A percentile compares a stretch with the other conserved stretches of the same genome.
Evolutionary conservation across 2,113 vertebrate species (phyloP).

Genomic region (Pomatorhinus ruficollis): DNA sequence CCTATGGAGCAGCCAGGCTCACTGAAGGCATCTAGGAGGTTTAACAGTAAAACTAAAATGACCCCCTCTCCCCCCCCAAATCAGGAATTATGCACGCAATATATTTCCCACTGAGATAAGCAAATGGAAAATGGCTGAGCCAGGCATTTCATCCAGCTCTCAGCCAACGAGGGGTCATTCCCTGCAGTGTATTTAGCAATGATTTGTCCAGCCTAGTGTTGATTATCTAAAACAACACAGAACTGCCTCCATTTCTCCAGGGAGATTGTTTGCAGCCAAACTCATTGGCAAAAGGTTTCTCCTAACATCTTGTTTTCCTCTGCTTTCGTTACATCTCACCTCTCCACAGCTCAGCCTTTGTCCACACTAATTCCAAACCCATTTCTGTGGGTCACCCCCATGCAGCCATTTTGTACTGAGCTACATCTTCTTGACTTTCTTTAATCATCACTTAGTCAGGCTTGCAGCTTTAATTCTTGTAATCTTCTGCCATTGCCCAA

Average conservation of each 20-base stretch:
- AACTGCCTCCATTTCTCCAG: neutral
- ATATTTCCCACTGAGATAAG: neutral
- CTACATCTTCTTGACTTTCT: neutral
- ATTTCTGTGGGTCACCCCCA: neutral
- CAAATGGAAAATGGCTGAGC: neutral
- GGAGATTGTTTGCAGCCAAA: neutral
- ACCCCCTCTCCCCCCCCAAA: neutral
- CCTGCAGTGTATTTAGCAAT: neutral
- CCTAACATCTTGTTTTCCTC: neutral
- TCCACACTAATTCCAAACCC: neutral
- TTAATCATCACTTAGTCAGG: slow-evolving; percentile 3
- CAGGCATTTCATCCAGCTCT: neutral
- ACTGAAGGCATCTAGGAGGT: neutral
- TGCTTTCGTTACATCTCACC: neutral
- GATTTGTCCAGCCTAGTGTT: slow-evolving; percentile 1
- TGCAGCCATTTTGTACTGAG: neutral
- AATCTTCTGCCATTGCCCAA: neutral
- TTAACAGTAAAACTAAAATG: neutral
- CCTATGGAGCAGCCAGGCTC: neutral
- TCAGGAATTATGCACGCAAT: neutral
- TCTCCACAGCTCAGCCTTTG: neutral
- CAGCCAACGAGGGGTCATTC: neutral
- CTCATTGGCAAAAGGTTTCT: neutral
- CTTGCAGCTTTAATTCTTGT: neutral
- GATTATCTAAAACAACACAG: slow-evolving; percentile 17